Percentiles rank a stretch among this genome's conserved stretches.
These are phyloP conservation scores for Bombyx mandarina DNA, from an alignment of 1,140 invertebrate species.

Conservation along the genomic window DNA sequence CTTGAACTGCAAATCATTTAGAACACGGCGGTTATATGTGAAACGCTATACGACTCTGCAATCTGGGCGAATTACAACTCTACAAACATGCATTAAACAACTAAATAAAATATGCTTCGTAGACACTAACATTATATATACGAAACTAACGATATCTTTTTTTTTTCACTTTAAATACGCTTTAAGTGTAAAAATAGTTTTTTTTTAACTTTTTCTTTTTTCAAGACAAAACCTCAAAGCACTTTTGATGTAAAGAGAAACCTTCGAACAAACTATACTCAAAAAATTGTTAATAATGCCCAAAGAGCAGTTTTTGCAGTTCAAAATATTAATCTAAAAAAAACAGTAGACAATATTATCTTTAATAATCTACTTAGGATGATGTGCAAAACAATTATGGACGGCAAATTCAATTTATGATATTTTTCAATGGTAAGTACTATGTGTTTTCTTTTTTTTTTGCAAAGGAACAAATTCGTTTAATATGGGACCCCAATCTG, in stretches of 20 bases:
- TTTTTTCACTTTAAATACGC: conserved; percentile 48
- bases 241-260: conserved; percentile 31
- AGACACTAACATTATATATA: conserved; percentile 51
- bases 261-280: conserved; percentile 27
- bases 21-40: conserved; percentile 29
- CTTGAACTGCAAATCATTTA: conserved; percentile 33
- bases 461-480: no score
- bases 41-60: conserved; percentile 26
- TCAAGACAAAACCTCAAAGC: conserved; percentile 47
- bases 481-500: no score
- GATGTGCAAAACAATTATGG: conserved; percentile 46
- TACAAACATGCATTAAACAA: conserved; percentile 63
- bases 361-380: background rate
- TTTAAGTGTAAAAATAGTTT: conserved; percentile 65
- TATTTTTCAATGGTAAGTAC: background rate
- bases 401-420: conserved; percentile 35
- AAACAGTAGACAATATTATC: no score
- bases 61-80: conserved; percentile 42
- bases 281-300: conserved; percentile 50
- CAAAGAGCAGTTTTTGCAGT: conserved; percentile 21
- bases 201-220: conserved; percentile 10
- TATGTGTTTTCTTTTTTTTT: background rate
- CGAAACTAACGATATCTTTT: conserved; percentile 60
- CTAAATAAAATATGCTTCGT: conserved; percentile 65
- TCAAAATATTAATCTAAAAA: background rate